A percentile compares a stretch with the other conserved stretches of the same genome.
phyloP scores from a whole-genome alignment of 2,113 vertebrate genomes.

The Typhlomys cinereus region DNA sequence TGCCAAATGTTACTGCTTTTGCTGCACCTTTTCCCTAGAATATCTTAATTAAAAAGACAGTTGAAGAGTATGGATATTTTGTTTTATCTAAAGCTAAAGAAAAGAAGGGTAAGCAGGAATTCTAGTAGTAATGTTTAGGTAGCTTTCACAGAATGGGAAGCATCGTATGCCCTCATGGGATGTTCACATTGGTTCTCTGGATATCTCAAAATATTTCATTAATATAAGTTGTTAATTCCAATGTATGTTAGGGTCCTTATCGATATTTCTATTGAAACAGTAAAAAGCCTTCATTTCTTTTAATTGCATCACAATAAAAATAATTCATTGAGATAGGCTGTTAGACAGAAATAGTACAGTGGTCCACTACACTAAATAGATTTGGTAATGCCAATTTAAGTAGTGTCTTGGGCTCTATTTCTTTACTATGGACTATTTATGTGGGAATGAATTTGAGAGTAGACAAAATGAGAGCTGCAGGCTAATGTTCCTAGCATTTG shows the following conservation, averaged over 20 bases:
- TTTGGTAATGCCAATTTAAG: not conserved
- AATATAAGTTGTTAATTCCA: not conserved
- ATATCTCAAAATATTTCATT: conserved; percentile 13
- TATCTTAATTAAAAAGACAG: conserved; percentile 29
- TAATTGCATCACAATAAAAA: conserved; percentile 22
- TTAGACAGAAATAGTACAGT: conserved; percentile 7
- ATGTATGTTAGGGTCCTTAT: not conserved
- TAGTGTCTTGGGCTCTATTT: conserved; percentile 5
- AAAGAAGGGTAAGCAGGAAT: not conserved
- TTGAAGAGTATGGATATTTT: not conserved
- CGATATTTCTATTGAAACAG: not conserved
- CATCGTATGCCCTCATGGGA: not conserved
- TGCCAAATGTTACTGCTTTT: not conserved
- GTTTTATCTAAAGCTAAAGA: conserved; percentile 35
- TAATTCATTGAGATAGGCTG: conserved; percentile 23
- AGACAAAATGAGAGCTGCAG: conserved; percentile 10
- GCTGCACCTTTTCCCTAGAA: not conserved
- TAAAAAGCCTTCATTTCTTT: conserved; percentile 2
- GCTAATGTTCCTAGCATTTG: not conserved
- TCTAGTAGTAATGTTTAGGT: not conserved
- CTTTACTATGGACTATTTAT: conserved; percentile 25
- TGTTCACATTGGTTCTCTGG: not conserved
- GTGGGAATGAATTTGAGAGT: conserved; percentile 12
- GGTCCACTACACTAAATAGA: not conserved
- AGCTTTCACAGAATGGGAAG: not conserved